Evolutionary conservation across 2,113 vertebrate species (phyloP), one percentile per base, ranked within the genome.

Genomic region (Vireo altiloquus): DNA sequence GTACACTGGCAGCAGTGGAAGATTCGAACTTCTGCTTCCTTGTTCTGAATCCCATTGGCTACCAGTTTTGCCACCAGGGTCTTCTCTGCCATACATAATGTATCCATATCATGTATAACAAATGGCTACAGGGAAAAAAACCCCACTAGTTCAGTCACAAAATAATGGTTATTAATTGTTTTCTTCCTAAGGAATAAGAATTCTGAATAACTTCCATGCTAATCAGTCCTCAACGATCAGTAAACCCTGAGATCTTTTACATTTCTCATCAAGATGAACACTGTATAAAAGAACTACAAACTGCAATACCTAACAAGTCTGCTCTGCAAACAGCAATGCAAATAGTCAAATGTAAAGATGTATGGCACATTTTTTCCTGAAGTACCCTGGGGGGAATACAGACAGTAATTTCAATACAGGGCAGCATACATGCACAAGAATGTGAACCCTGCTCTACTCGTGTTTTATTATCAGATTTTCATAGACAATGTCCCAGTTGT

Each of bases 1-100:
- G 98, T 99, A 78, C 98, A 99, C 96, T 99, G 99, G 97, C 99
- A 99, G 97, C 99, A 99, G 95, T 99, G 99, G 97, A 99, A 99
- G 91, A 99, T 98, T 15, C 99, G 98, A 35, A 99, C 99, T 61
- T 99, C 99, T 0, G 98, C 99, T 86, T 99, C 99, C 92, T 99
- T 98, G 97, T 99, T 98, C 96, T 99, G 98, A 64, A 99, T 98
- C 42, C 98, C 97, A 1, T 99, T 97, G 90, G 98, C 98, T 27
- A 99, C 98, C 97, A 99, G 90, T 94, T 99, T 99, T 57, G 99
- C 99, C 95, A 99, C 98, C 68, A 99, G 97, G 0, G 99, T 99
- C 98, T 99, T 99, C 97, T 99, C 99, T 1, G 99, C 99, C 98
- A 99, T 98, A 49, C 99, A 99, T 75, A 99, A 92, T 1, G 99